These are phyloP conservation scores for Onychorhynchus coronatus DNA, from an alignment of 2,113 vertebrate genomes.

Conservation along the genomic window DNA sequence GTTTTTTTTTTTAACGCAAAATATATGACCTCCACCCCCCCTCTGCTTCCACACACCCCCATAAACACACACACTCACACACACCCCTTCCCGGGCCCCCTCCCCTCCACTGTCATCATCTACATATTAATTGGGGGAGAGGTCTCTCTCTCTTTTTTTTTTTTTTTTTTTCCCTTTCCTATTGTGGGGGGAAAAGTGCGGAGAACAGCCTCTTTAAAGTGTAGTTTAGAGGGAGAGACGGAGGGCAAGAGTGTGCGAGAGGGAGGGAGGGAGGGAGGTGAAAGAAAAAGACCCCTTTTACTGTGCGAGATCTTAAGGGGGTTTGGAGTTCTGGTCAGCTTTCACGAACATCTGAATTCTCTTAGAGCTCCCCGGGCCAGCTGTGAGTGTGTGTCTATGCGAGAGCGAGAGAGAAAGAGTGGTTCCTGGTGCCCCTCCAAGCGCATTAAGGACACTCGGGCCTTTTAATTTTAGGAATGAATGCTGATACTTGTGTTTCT, in stretches of 20 bases:
- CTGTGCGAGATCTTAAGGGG: conserved; percentile 79
- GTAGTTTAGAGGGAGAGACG: conserved; percentile 48
- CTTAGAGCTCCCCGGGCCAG: conserved; percentile 79
- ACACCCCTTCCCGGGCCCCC: conserved; percentile 39
- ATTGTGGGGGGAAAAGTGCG: background rate
- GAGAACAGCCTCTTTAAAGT: background rate
- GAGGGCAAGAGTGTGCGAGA: background rate
- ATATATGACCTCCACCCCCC: conserved; percentile 62
- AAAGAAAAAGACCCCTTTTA: conserved; percentile 67
- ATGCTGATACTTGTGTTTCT: conserved; percentile 92
- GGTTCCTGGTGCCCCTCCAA: conserved; percentile 71
- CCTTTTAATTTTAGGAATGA: conserved; percentile 89
- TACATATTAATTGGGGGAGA: conserved; percentile 78
- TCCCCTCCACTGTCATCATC: conserved; percentile 80
- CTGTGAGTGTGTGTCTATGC: conserved; percentile 72
- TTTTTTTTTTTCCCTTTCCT: no score
- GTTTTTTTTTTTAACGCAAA: conserved; percentile 42
- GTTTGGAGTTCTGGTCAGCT: conserved; percentile 83
- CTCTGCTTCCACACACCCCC: background rate
- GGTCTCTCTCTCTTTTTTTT: conserved; percentile 1
- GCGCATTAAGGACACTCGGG: conserved; percentile 67
- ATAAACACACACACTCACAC: background rate
- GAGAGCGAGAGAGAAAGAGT: conserved; percentile 37
- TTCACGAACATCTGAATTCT: conserved; percentile 92
- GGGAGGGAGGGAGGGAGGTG: conserved; percentile 31